These are phyloP conservation scores for Marcusenius ussheri DNA, from an alignment of 2,113 vertebrate genomes.

Conservation along the genomic window DNA sequence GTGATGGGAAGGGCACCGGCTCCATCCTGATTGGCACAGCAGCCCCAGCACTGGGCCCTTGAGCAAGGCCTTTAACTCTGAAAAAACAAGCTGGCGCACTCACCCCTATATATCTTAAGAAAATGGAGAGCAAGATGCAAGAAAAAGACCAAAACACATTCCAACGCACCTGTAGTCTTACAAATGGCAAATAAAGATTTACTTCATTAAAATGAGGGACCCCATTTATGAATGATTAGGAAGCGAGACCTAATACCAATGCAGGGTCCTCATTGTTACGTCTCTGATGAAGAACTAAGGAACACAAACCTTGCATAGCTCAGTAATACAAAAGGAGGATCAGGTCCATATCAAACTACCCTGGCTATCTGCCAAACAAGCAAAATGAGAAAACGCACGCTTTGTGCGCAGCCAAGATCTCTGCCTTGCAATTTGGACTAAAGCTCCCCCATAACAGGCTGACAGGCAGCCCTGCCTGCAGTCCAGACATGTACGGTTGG, in stretches of 20 bases:
- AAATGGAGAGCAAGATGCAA: too few relatives aligned
- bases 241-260: neutral
- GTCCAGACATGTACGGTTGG: constrained; percentile 21
- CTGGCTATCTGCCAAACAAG: neutral
- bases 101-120: too few relatives aligned
- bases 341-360: neutral
- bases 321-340: neutral
- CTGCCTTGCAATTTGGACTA: neutral
- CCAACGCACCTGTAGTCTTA: neutral
- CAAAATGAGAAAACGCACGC: neutral
- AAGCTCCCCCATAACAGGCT: neutral
- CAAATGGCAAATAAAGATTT: neutral
- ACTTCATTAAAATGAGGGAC: neutral
- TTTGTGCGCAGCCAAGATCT: neutral
- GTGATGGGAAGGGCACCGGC: too few relatives aligned
- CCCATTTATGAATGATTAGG: neutral
- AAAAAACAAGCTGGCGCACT: too few relatives aligned
- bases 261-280: neutral
- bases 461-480: neutral
- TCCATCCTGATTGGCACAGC: too few relatives aligned
- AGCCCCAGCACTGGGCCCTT: too few relatives aligned
- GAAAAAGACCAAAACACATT: neutral
- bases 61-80: too few relatives aligned
- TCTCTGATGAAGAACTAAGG: neutral
- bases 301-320: neutral